Evolutionary conservation across 2,888 invertebrate genomes (phyloP), one percentile per base, ranked within the genome.

Genomic region (Diaphora mendica): DNA sequence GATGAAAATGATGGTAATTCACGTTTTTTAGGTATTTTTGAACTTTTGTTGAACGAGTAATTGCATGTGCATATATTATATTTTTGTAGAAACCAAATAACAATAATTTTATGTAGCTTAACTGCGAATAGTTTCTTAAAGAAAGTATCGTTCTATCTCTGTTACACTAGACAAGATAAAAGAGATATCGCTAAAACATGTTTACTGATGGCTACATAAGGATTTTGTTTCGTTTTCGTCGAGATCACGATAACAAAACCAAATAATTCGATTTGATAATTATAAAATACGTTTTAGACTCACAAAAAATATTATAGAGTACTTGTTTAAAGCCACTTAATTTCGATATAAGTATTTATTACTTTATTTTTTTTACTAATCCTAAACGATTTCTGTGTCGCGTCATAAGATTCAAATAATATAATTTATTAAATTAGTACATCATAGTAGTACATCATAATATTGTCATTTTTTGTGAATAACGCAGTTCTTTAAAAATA

Each of bases 31-130:
- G n/a, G n/a, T n/a, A n/a, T 26, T 30, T 62, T 30, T 30, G 5
- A 30, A 30, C 30, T 26, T 62, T 62, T 26, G 59, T 59, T 26
- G 5, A 62, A 59, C 1, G 62, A 30, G 62, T 62, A 30, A 62
- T 30, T 62, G 62, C 62, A 62, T 62, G 30, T 59, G 26, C 26
- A 59, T 59, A 15, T 62, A 4, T 30, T 62, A 62, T 17, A 30
- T 30, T 30, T 30, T 30, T 30, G 62, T 62, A 17, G 62, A 11
- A 30, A 62, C 62, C 17, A 62, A 62, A 62, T 17, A 30, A 62
- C 62, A 62, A 62, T 62, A 62, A 62, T 62, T 62, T 62, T 30
- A 62, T 26, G 62, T 15, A 62, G 15, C 30, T 62, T 30, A 62
- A 30, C 15, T 62, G 30, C 30, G 62, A 26, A 30, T 17, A 30